phyloP scores from a whole-genome alignment of 2,888 invertebrate species.

The Bugulina stolonifera region DNA sequence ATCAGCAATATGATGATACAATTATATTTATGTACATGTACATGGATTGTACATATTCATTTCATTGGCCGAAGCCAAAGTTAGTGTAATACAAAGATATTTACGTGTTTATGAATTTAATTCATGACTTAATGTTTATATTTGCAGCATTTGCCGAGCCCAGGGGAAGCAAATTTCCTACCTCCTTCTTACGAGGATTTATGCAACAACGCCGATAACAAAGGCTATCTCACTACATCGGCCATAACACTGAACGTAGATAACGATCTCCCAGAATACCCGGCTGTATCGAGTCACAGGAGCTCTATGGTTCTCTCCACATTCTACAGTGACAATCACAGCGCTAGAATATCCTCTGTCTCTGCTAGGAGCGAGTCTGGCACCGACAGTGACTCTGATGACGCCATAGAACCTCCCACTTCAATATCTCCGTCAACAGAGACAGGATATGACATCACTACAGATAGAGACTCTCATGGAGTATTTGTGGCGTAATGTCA shows the following conservation, averaged over 20 bases:
- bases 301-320: constrained; percentile 20
- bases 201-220: neutral
- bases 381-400: neutral
- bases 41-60: too few relatives aligned
- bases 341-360: neutral
- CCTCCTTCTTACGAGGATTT: constrained; percentile 20
- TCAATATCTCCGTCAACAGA: too few relatives aligned
- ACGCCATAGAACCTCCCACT: too few relatives aligned
- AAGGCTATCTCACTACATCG: neutral
- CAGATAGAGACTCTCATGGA: too few relatives aligned
- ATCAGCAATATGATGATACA: too few relatives aligned
- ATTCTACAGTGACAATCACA: constrained; percentile 6
- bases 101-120: too few relatives aligned
- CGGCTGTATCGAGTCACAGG: neutral
- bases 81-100: too few relatives aligned
- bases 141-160: neutral
- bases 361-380: neutral
- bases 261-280: neutral
- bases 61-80: too few relatives aligned
- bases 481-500: too few relatives aligned
- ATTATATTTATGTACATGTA: too few relatives aligned
- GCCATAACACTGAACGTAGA: neutral
- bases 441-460: too few relatives aligned
- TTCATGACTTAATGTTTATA: too few relatives aligned
- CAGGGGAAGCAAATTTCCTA: constrained; percentile 10